phyloP scores from a whole-genome alignment of 2,113 vertebrate species.

The Tyto alba region DNA sequence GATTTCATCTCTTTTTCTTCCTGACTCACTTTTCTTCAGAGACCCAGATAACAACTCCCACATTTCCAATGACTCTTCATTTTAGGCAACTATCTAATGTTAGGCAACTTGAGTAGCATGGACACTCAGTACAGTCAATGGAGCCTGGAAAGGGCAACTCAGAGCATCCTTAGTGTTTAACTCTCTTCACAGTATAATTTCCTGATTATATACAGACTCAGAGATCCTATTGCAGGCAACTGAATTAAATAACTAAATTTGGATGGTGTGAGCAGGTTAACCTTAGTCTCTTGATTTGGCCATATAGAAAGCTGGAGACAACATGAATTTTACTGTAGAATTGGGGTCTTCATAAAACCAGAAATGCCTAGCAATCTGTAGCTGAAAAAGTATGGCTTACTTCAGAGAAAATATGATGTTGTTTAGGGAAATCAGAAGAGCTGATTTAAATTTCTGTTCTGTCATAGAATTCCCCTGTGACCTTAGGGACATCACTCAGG shows the following conservation, averaged over 20 bases:
- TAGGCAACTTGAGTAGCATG: neutral
- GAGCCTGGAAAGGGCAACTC: neutral
- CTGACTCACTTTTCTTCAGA: neutral
- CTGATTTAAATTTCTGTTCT: constrained; percentile 25
- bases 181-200: neutral
- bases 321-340: neutral
- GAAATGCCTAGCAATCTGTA: neutral
- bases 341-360: neutral
- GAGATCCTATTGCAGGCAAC: neutral
- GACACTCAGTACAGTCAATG: neutral
- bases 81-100: neutral
- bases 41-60: neutral
- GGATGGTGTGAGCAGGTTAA: neutral
- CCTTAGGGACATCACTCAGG: neutral
- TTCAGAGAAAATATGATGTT: neutral
- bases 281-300: neutral
- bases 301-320: neutral
- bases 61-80: neutral
- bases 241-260: neutral
- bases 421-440: neutral
- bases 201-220: neutral
- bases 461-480: neutral
- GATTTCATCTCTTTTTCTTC: neutral
- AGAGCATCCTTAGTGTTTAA: neutral
- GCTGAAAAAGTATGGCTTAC: neutral